Base-by-base conservation (phyloP, 2,888 invertebrate species). In the Caenorhabditis sp. region DNA sequence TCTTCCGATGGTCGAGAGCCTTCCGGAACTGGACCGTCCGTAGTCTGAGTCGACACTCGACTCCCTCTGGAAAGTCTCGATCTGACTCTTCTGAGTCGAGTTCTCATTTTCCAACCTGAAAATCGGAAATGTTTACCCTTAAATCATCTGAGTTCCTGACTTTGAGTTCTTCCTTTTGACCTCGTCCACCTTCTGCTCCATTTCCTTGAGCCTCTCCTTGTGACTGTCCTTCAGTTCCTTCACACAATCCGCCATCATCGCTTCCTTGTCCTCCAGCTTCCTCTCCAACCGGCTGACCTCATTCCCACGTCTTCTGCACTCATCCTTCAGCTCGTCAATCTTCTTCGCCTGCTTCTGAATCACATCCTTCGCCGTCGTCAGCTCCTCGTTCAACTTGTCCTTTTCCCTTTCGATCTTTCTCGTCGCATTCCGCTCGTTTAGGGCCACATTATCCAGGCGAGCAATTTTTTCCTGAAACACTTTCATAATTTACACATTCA, bases 1-100 rank as follows among this genome's bases (percentile, higher is more conserved):
- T 61, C 84, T 71, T 52, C 83, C 80, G 32, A 83, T 66, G 5
- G 78, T 73, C 13, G 81, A 78, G 4, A 73, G 35, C 8, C 79
- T 24, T n/a, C 78, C 76, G 0, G 77, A 79, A 56, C 76, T 74
- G 11, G 80, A 80, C 66, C 78, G 63, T 43, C 86, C 85, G 65
- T 80, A 86, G 59, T 87, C 87, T 32, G 87, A 86, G 68, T 87
- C 87, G 2, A 86, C 81, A 39, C 83, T 83, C 1, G 83, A 82
- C 56, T 87, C 87, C 13, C 85, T 32, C 22, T 86, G 83, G 61
- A 85, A 83, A 3, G 76, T 61, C 20, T 82, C 83, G 17, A 84
- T 71, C 41, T 80, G 74, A 48, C 48, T 74, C 43, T 82, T 83
- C 48, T 84, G 83, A 11, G 78, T 71, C 8, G 72, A 76, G 59